A percentile compares a stretch with the other conserved stretches of the same genome.
phyloP scores from a whole-genome alignment of 2,888 invertebrate genomes.

The Rhimphoctona megacephalus region DNA sequence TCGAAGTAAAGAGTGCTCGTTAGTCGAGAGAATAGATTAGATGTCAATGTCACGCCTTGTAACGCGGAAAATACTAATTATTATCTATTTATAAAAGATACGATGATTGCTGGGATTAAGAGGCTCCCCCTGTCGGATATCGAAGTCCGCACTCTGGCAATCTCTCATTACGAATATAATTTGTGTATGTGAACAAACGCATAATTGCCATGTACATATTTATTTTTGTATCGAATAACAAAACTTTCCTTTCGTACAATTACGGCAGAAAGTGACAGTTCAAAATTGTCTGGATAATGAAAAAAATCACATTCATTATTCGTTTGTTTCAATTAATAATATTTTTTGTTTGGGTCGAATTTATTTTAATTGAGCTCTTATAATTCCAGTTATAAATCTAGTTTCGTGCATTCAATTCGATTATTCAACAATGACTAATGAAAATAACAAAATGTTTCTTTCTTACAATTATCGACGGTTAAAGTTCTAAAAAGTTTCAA shows the following conservation, averaged over 20 bases:
- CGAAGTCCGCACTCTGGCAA: slow-evolving; percentile 19
- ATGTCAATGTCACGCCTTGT: slow-evolving; percentile 63
- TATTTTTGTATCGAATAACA: slow-evolving; percentile 9
- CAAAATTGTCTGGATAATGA: neutral
- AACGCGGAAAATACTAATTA: slow-evolving; percentile 64
- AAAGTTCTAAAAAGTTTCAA: neutral
- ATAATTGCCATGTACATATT: neutral
- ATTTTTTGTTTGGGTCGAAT: neutral
- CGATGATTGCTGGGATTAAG: slow-evolving; percentile 36
- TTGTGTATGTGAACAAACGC: slow-evolving; percentile 6
- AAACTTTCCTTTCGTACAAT: neutral
- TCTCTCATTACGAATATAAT: slow-evolving; percentile 17
- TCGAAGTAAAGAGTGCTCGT: slow-evolving; percentile 27
- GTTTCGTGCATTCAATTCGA: neutral
- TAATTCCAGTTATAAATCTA: neutral
- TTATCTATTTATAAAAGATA: slow-evolving; percentile 50
- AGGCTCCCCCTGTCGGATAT: slow-evolving; percentile 21
- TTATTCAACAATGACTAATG: neutral
- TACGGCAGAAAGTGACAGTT: neutral
- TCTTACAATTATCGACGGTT: neutral
- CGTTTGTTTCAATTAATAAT: neutral
- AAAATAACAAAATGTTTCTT: neutral
- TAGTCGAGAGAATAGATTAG: slow-evolving; percentile 46
- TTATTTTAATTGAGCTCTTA: neutral
- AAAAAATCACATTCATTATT: neutral